Conservation (phyloP, 2,797 vertebrate genomes). For the Melopsittacus undulatus region DNA sequence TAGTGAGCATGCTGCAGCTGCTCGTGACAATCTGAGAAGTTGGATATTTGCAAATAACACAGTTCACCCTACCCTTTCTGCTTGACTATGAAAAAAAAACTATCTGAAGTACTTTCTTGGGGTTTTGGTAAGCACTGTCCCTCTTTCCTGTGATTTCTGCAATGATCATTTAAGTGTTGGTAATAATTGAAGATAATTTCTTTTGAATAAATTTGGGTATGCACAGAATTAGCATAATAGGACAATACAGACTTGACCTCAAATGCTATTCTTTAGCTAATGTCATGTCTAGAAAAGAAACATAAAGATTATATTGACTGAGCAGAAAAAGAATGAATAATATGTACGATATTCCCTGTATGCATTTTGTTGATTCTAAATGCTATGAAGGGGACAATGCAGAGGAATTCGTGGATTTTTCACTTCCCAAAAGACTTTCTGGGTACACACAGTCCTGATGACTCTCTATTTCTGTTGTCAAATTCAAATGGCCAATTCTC, state of each 20-base stretch:
- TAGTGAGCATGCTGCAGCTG: conserved; percentile 65
- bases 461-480: background rate
- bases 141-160: conserved; percentile 45
- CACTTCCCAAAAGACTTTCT: background rate
- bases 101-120: conserved; percentile 27
- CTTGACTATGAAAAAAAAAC: conserved; percentile 41
- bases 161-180: background rate
- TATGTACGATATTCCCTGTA: background rate
- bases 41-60: conserved; percentile 56
- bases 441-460: rapidly evolving
- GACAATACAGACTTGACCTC: background rate
- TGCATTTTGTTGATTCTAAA: background rate
- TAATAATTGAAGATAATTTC: background rate
- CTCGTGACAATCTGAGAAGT: conserved; percentile 49
- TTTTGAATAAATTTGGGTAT: conserved; percentile 21
- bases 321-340: background rate
- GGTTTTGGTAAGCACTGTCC: conserved; percentile 39
- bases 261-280: background rate
- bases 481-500: background rate
- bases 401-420: background rate
- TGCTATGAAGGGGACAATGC: rapidly evolving
- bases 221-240: background rate
- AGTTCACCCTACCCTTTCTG: conserved; percentile 32
- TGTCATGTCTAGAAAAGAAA: background rate
- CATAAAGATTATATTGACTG: background rate